Conservation (phyloP, 2,888 invertebrate genomes). For the Caenorhabditis plicata region DNA sequence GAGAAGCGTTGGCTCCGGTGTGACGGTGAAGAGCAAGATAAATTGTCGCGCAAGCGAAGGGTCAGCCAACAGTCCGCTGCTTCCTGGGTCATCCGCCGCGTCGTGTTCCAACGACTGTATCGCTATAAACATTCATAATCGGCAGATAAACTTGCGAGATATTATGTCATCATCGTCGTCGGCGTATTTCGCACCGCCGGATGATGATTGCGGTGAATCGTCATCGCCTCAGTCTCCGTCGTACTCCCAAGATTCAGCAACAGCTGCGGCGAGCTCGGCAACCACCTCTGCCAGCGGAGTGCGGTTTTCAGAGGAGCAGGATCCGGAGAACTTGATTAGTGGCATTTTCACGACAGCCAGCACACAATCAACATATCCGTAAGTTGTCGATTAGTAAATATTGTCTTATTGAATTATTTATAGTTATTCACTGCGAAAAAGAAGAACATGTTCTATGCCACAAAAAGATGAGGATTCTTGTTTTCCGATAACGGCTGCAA, state of each 20-base stretch:
- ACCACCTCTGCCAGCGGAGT: background rate
- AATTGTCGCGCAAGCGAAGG: too few species aligned
- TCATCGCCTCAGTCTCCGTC: conserved; percentile 5
- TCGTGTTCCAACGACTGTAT: too few species aligned
- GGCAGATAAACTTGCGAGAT: conserved; percentile 13
- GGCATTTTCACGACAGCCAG: conserved; percentile 14
- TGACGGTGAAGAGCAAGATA: too few species aligned
- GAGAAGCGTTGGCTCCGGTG: conserved; percentile 18
- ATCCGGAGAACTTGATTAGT: conserved; percentile 8
- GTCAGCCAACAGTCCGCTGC: too few species aligned
- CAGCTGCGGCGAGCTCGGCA: background rate
- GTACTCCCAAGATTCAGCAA: conserved; percentile 13
- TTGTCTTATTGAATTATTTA: background rate
- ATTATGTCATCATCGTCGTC: conserved; percentile 23
- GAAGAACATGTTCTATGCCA: conserved; percentile 44
- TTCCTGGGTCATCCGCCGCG: too few species aligned
- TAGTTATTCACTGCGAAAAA: conserved; percentile 49
- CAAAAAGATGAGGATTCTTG: conserved; percentile 59
- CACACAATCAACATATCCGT: conserved; percentile 14
- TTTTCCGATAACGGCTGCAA: conserved; percentile 60
- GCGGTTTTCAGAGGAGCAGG: background rate
- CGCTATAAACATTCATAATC: too few species aligned
- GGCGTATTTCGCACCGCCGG: conserved; percentile 2
- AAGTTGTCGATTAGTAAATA: background rate
- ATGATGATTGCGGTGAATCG: background rate